Conservation (phyloP, 2,888 invertebrate genomes). For the Mythimna albipuncta region DNA sequence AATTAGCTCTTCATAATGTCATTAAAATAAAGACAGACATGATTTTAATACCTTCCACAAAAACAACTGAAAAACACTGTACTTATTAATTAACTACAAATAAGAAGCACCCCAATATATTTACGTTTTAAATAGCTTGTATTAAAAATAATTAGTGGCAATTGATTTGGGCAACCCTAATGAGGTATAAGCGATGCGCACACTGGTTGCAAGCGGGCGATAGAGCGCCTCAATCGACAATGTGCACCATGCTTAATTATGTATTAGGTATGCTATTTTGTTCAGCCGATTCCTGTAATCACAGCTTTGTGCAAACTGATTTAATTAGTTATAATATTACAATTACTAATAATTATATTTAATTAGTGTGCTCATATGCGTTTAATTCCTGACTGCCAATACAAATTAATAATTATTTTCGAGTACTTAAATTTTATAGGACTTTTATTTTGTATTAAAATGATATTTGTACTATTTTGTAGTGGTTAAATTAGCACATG, state of each 20-base stretch:
- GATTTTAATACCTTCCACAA: background rate
- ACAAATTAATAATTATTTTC: background rate
- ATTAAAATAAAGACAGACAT: slow-evolving; percentile 5
- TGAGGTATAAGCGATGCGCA: slow-evolving; percentile 45
- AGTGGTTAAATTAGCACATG: background rate
- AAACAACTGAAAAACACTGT: slow-evolving; percentile 2
- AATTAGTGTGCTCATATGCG: slow-evolving; percentile 1
- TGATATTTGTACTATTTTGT: background rate
- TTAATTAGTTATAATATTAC: slow-evolving; percentile 30
- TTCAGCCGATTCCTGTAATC: slow-evolving; percentile 19
- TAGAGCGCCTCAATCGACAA: slow-evolving; percentile 35
- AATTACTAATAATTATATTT: slow-evolving; percentile 25
- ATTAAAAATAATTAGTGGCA: slow-evolving; percentile 10
- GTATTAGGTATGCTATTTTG: slow-evolving; percentile 22
- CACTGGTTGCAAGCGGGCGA: slow-evolving; percentile 50
- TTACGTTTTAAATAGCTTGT: background rate
- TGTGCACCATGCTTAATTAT: slow-evolving; percentile 34
- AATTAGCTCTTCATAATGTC: background rate
- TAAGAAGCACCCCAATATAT: background rate
- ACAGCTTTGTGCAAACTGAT: background rate
- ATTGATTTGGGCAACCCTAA: slow-evolving; percentile 49
- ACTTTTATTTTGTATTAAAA: background rate
- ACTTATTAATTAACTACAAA: background rate
- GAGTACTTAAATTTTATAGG: background rate
- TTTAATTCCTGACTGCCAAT: slow-evolving; percentile 1